Conservation (phyloP, 2,888 invertebrate genomes). For the Hypomecis atomaria region DNA sequence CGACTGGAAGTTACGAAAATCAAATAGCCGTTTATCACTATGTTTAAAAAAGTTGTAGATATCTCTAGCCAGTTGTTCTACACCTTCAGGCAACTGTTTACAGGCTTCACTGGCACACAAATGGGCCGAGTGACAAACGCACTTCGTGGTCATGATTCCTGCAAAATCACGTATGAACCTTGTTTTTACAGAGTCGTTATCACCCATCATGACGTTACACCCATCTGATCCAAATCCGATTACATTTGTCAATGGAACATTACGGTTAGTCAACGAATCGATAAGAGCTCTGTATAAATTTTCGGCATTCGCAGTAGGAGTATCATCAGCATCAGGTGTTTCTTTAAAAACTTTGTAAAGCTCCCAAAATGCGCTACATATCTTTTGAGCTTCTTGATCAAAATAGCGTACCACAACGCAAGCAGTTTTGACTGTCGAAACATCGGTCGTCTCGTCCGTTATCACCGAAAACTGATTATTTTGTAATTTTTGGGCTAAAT, state of each 20-base stretch:
- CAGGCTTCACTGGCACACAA: neutral
- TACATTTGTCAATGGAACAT: too few species aligned
- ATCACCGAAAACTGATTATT: neutral
- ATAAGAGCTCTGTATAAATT: too few species aligned
- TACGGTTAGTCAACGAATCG: too few species aligned
- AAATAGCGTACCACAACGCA: neutral
- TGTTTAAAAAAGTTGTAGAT: slow-evolving; percentile 49
- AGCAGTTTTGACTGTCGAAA: neutral
- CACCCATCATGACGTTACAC: too few species aligned
- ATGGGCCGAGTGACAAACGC: neutral
- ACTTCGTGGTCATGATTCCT: neutral
- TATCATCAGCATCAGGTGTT: neutral
- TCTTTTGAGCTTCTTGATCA: neutral
- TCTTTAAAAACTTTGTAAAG: neutral
- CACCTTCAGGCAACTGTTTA: neutral
- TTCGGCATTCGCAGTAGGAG: too few species aligned
- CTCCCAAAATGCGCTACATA: neutral
- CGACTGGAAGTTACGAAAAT: slow-evolving; percentile 41
- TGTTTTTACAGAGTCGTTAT: too few species aligned
- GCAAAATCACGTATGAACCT: too few species aligned
- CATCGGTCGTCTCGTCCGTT: neutral
- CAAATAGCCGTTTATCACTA: slow-evolving; percentile 37
- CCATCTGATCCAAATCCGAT: too few species aligned
- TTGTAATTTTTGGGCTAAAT: neutral
- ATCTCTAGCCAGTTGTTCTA: slow-evolving; percentile 47